Base-by-base conservation (phyloP, 2,113 vertebrate genomes). In the Paedocypris sp. region DNA sequence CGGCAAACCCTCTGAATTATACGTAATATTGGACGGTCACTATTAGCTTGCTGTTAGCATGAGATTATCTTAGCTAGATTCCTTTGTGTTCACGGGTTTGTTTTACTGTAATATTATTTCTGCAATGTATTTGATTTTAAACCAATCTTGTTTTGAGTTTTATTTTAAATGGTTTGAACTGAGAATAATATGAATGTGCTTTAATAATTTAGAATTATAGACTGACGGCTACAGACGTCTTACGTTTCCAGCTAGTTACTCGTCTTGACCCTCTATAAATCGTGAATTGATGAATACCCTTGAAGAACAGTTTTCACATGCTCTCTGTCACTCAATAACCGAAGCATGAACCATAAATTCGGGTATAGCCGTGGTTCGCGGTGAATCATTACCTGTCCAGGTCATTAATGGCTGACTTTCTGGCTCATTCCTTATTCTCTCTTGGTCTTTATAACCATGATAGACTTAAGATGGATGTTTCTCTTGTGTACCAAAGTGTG, bases 261-360 rank as follows among this genome's bases (percentile, higher is more conserved):
- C 31, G 18, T 32, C 38, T 54, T 62, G 51, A 72, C 66, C 66
- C 57, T 28, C 16, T 8, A 43, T 62, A 59, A 62, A 65, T 46
- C 49, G 28, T 31, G 28, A 41, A 51, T 16, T 36, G 46, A 54
- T 22, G 33, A 28, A 22, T 25, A 62, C 32, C 62, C 50, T 46
- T 2, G 51, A 61, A 42, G 46, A 62, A 51, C 39, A 7, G 29
- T 62, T 47, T 68, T 52, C 51, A 25, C 45, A 35, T 64, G 58
- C 46, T 65, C 50, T 62, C 62, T 65, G 57, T 72, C 66, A 68
- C 62, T 72, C 70, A 68, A 59, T 68, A 65, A 72, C 70, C 51
- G 53, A 60, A 41, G 38, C 42, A 45, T 42, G 41, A 68, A 62
- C 39, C 49, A 62, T 72, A 68, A 72, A 68, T 62, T 42, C 58